These are phyloP conservation scores for Platichthys flesus DNA, from an alignment of 2,113 vertebrate genomes.

Conservation along the genomic window DNA sequence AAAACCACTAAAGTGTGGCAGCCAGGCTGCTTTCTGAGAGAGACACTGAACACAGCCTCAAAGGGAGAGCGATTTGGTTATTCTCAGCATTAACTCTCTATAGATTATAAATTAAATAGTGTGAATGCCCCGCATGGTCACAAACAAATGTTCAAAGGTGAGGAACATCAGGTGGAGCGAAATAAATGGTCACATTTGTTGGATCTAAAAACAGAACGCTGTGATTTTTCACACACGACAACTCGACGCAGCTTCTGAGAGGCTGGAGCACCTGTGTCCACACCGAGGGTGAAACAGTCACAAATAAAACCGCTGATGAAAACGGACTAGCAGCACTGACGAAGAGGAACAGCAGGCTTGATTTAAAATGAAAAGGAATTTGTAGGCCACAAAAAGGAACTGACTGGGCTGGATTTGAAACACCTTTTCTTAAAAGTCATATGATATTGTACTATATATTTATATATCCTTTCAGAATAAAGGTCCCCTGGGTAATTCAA, in stretches of 20 bases:
- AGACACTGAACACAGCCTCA: conserved; percentile 1
- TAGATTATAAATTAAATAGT: conserved; percentile 10
- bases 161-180: conserved; percentile 21
- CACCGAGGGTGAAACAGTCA: conserved; percentile 46
- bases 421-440: too few species aligned
- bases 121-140: neutral
- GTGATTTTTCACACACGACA: neutral
- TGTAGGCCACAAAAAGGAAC: too few species aligned
- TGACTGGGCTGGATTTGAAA: too few species aligned
- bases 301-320: conserved; percentile 41
- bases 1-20: conserved; percentile 44
- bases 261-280: conserved; percentile 30
- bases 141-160: neutral
- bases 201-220: conserved; percentile 8
- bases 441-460: too few species aligned
- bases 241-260: conserved; percentile 20
- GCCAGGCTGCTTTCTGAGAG: conserved; percentile 38
- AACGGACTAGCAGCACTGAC: conserved; percentile 11
- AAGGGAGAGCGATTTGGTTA: neutral
- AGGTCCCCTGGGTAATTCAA: too few species aligned
- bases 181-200: neutral
- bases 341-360: neutral
- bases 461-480: too few species aligned
- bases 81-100: neutral
- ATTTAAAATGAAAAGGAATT: neutral